phyloP scores from a whole-genome alignment of 2,888 invertebrate species.

The Drosophila histrio region DNA sequence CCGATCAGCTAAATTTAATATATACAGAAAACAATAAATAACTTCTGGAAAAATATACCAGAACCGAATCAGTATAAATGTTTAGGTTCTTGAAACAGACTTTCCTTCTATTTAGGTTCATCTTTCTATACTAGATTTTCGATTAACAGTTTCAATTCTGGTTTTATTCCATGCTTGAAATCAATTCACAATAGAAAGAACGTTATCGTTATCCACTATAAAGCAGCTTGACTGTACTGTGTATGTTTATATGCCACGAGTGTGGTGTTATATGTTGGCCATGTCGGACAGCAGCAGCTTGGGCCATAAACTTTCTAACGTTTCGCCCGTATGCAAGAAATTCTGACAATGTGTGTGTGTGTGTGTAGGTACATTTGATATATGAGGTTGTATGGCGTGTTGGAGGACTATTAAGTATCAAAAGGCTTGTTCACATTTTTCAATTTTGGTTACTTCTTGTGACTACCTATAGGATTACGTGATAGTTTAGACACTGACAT shows the following conservation, averaged over 20 bases:
- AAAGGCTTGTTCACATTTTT: conserved; percentile 14
- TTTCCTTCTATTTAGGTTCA: no score
- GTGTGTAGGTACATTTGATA: conserved; percentile 27
- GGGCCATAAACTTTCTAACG: conserved; percentile 34
- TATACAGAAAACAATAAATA: no score
- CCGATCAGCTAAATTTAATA: no score
- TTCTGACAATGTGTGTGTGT: neutral
- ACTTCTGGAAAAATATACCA: no score
- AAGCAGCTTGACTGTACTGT: neutral
- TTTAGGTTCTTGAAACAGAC: no score
- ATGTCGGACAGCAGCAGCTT: conserved; percentile 34
- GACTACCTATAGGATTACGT: neutral
- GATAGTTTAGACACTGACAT: neutral
- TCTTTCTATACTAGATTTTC: no score
- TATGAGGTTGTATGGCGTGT: conserved; percentile 17
- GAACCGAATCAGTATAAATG: no score
- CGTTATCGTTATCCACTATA: neutral
- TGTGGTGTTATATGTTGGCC: conserved; percentile 3
- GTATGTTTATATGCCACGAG: neutral
- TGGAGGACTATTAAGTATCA: conserved; percentile 19
- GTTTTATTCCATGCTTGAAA: no score
- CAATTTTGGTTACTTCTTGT: neutral
- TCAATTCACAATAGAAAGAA: neutral
- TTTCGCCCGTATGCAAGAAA: neutral
- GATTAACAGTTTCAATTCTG: no score